Evolutionary conservation across 2,888 invertebrate species (phyloP), one percentile per base, ranked within the genome.

Genomic region (Carcina quercana): DNA sequence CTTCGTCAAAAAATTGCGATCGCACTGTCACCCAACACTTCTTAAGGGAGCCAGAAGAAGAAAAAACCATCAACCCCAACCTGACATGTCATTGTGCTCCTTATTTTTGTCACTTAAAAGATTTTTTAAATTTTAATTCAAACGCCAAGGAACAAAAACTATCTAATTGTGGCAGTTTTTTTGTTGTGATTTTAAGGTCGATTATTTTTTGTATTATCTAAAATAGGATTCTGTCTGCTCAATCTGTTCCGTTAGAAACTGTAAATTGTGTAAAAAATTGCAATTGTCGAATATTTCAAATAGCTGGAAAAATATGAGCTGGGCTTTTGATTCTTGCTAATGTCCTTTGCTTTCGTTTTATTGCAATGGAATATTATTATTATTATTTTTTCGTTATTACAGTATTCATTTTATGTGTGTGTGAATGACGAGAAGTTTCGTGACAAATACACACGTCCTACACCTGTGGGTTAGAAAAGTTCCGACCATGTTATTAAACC

Each of bases 161-260:
- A 50, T 79, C 68, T 83, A 82, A 83, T 83, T 82, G 83, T 83
- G 69, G 75, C 78, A 79, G 76, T 78, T 80, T 75, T 76, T 82
- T 79, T 56, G 45, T 40, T 40, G 49, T 61, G 74, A 78, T 80
- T 83, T 76, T 69, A 74, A 69, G 74, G 62, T 75, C 74, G 78
- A 74, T 78, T 75, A 79, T 78, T 76, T 79, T 70, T 72, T 72
- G 58, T 55, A 59, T 67, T 61, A 52, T 43, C n/a, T n/a, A n/a
- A n/a, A n/a, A n/a, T n/a, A n/a, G n/a, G n/a, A n/a, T n/a, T n/a
- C n/a, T n/a, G n/a, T n/a, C n/a, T n/a, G n/a, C n/a, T n/a, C n/a
- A n/a, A n/a, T n/a, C n/a, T n/a, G n/a, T n/a, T n/a, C n/a, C n/a
- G n/a, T n/a, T n/a, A n/a, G n/a, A n/a, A n/a, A n/a, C n/a, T n/a